Percentiles rank a stretch among this genome's conserved stretches.
phyloP scores from a whole-genome alignment of 1,140 invertebrate genomes.

The Neodiprion fabricii region DNA sequence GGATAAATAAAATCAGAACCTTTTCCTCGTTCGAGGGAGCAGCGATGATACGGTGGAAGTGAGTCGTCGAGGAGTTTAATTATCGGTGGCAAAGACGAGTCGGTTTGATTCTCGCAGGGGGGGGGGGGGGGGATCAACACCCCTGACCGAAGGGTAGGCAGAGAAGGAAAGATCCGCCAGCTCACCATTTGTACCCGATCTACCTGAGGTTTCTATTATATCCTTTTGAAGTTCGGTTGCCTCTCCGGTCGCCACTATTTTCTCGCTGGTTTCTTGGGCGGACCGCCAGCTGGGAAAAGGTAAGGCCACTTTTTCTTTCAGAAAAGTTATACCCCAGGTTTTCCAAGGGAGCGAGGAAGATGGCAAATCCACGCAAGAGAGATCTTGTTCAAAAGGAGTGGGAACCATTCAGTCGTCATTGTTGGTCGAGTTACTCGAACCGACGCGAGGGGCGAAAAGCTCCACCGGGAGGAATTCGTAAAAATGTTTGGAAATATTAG shows the following conservation, averaged over 20 bases:
- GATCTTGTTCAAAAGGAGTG: constrained; percentile 32
- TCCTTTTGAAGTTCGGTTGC: neutral
- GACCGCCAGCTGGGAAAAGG: neutral
- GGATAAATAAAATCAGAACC: too few relatives aligned
- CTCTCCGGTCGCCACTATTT: neutral
- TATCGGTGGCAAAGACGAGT: neutral
- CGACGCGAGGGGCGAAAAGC: neutral
- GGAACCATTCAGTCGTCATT: constrained; percentile 32
- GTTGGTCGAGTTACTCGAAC: constrained; percentile 33
- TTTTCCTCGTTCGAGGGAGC: too few relatives aligned
- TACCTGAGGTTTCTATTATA: constrained; percentile 7
- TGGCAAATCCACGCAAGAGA: neutral
- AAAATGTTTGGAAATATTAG: constrained; percentile 3
- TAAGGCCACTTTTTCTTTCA: neutral
- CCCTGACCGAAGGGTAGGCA: neutral
- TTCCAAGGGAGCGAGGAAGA: neutral
- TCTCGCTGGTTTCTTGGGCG: neutral
- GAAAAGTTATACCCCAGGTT: constrained; percentile 8
- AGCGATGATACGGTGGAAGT: too few relatives aligned
- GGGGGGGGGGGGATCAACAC: neutral
- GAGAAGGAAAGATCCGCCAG: neutral
- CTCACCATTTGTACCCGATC: neutral
- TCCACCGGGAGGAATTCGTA: neutral
- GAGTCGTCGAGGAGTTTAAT: neutral
- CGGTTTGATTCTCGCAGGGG: neutral